Percentiles rank a stretch among this genome's conserved stretches.
These are phyloP conservation scores for Crocidura indochinensis DNA, from an alignment of 2,797 vertebrate genomes.

Conservation along the genomic window DNA sequence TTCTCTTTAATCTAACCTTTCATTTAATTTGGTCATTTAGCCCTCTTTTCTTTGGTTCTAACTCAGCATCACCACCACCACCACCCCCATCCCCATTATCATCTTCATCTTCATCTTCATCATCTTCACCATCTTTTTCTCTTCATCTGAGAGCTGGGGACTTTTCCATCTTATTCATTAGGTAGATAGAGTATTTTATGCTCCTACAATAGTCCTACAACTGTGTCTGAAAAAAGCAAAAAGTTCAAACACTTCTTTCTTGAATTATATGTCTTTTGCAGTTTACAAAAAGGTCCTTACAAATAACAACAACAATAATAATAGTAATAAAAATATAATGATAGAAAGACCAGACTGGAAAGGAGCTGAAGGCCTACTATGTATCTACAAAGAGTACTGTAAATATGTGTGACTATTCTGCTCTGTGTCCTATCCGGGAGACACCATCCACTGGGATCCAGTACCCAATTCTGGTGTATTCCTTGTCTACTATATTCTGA, in stretches of 20 bases:
- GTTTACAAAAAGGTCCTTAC: not conserved
- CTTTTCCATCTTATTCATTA: not conserved
- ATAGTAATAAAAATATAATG: not conserved
- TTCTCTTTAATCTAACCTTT: not conserved
- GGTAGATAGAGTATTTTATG: not conserved
- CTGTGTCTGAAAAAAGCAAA: not conserved
- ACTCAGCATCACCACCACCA: not conserved
- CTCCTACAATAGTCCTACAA: not conserved
- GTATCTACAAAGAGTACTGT: not conserved
- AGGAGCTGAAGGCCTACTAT: not conserved
- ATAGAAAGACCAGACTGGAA: not conserved
- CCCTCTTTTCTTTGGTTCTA: not conserved
- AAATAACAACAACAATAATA: not conserved
- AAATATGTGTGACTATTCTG: not conserved
- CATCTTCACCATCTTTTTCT: not conserved
- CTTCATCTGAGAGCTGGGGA: not conserved
- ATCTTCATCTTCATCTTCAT: not conserved
- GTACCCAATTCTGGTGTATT: fast-evolving
- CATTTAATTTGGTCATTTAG: not conserved
- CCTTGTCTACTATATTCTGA: fast-evolving
- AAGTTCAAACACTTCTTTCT: not conserved
- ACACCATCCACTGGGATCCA: fast-evolving
- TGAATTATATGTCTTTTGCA: fast-evolving
- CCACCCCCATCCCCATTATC: too few relatives aligned
- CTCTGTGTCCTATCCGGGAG: not conserved